Base-by-base conservation (phyloP, 2,888 invertebrate species). In the Phania funesta region DNA sequence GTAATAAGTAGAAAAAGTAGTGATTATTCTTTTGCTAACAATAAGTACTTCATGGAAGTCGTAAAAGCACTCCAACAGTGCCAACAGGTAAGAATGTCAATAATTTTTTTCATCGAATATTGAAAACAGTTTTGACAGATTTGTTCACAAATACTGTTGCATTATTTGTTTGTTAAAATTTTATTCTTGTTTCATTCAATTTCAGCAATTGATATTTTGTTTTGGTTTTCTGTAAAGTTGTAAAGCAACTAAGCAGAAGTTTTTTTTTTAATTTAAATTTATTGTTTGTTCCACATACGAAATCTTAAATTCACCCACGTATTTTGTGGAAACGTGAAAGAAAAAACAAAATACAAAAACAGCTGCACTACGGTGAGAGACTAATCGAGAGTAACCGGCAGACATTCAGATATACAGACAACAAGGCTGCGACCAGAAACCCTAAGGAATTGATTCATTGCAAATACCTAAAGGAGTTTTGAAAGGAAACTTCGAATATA, bases 241-340 rank as follows among this genome's bases (percentile, higher is more conserved):
- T 41, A 38, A 44, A 41, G n/a, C 13, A 62, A 18, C 29, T n/a
- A n/a, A 76, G 68, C 62, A 20, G 58, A 65, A 67, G 38, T 58
- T 67, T 56, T 32, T 11, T n/a, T n/a, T n/a, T n/a, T n/a, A n/a
- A n/a, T 56, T 20, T 65, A 18, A n/a, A 29, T 68, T 67, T 58
- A 13, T 52, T 58, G 29, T 50, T 46, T 62, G 73, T 64, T 26
- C 44, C 44, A 75, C 13, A 65, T 58, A n/a, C 4, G 35, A 67
- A 44, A 32, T 5, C 46, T 56, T 38, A 20, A 64, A 13, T 22
- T 70, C 68, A 54, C 77, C 77, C 77, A 77, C 70, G 70, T 77
- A 32, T 64, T 64, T 24, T 32, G 54, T 48, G 70, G 1, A 13
- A 8, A 48, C 5, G 20, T 48, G 18, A 24, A n/a, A 24, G 46